These are phyloP conservation scores for Drosophila chauvacae DNA, from an alignment of 1,140 invertebrate genomes.

Conservation along the genomic window DNA sequence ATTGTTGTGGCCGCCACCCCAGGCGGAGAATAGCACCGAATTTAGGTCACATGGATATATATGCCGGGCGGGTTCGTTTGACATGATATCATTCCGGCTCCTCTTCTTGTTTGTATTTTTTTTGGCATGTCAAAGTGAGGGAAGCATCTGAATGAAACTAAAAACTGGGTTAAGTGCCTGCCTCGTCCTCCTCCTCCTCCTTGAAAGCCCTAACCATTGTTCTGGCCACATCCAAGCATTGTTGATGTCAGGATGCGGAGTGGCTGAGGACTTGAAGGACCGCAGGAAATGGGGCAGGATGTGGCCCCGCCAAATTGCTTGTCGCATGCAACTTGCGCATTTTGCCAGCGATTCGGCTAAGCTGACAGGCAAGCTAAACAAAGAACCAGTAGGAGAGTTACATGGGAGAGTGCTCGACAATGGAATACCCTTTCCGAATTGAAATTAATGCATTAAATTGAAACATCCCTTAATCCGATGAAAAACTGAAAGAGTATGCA, in stretches of 20 bases:
- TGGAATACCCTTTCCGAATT: background rate
- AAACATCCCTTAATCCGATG: too few species aligned
- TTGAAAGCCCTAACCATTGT: conserved; percentile 8
- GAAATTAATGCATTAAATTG: too few species aligned
- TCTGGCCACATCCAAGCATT: conserved; percentile 23
- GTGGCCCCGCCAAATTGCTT: conserved; percentile 53
- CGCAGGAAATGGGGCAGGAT: conserved; percentile 52
- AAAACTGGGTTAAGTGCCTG: conserved; percentile 77
- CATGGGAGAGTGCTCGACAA: background rate
- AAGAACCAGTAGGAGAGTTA: background rate
- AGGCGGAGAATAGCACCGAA: conserved; percentile 26
- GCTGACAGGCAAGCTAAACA: conserved; percentile 9
- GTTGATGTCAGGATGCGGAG: conserved; percentile 47
- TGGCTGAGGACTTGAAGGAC: conserved; percentile 22
- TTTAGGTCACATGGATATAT: conserved; percentile 57
- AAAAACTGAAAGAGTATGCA: background rate
- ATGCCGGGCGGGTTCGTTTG: conserved; percentile 9
- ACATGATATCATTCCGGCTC: conserved; percentile 68
- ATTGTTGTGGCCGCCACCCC: conserved; percentile 54
- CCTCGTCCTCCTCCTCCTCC: conserved; percentile 13
- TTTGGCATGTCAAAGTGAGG: conserved; percentile 56
- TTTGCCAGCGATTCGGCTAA: conserved; percentile 38
- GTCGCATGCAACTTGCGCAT: conserved; percentile 71
- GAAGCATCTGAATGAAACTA: conserved; percentile 64
- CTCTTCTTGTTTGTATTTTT: conserved; percentile 12